Evolutionary conservation across 64 coral and sea anemone species (phyloP).

Genomic region (Catalaphyllia jardinei): DNA sequence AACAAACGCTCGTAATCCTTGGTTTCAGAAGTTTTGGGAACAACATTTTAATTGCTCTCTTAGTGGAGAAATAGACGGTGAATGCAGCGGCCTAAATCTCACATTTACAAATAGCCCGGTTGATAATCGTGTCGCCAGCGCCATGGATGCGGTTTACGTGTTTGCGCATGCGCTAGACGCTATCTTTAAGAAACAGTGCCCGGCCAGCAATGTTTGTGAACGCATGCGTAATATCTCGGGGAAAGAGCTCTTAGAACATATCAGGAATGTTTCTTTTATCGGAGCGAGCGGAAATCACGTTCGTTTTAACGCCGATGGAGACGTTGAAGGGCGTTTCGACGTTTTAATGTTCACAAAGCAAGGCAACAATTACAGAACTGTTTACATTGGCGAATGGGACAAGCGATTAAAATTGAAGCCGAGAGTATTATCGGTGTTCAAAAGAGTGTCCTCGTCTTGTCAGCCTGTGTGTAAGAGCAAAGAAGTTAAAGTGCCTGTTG

Average conservation of each 20-base stretch:
- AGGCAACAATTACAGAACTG: conserved; percentile 54
- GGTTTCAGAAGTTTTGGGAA: conserved; percentile 96
- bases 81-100: conserved; percentile 64
- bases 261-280: conserved; percentile 68
- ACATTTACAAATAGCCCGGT: conserved; percentile 60
- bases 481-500: conserved; percentile 66
- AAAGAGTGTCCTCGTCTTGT: conserved; percentile 65
- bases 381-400: conserved; percentile 81
- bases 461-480: conserved; percentile 46
- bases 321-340: conserved; percentile 82
- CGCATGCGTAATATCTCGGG: conserved; percentile 84
- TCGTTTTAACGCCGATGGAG: conserved; percentile 74
- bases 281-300: conserved; percentile 72
- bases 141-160: conserved; percentile 91
- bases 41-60: conserved; percentile 76
- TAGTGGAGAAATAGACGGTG: not conserved
- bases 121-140: conserved; percentile 78
- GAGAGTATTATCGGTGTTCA: not conserved
- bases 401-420: conserved; percentile 38
- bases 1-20: conserved; percentile 73
- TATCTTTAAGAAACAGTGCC: conserved; percentile 58
- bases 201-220: conserved; percentile 48
- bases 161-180: conserved; percentile 90
- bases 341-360: conserved; percentile 73
- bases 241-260: conserved; percentile 58